These are phyloP conservation scores for Drosophila putrida DNA, from an alignment of 2,888 invertebrate species.

Conservation along the genomic window DNA sequence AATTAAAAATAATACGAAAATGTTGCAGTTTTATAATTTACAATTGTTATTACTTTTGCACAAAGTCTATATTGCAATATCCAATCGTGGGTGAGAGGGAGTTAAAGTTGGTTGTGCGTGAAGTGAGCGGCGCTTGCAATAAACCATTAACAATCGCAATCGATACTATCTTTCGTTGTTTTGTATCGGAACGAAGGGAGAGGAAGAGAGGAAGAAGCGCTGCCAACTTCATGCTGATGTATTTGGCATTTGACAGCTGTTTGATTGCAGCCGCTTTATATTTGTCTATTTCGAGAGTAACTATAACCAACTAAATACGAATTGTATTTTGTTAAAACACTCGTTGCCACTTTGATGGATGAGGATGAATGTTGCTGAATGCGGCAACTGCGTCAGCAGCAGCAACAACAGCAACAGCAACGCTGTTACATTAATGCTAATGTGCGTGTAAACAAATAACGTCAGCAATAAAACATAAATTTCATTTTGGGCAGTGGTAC, in stretches of 20 bases:
- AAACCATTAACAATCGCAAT: conserved; percentile 46
- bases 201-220: conserved; percentile 9
- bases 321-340: conserved; percentile 46
- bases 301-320: conserved; percentile 31
- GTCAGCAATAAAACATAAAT: conserved; percentile 79
- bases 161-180: conserved; percentile 27
- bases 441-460: conserved; percentile 79
- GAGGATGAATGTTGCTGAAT: conserved; percentile 34
- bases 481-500: conserved; percentile 59
- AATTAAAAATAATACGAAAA: conserved; percentile 68
- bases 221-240: conserved; percentile 37
- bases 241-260: conserved; percentile 51
- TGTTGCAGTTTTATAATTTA: conserved; percentile 55
- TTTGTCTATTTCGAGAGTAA: conserved; percentile 34
- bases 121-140: conserved; percentile 55
- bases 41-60: conserved; percentile 37
- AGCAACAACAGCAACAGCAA: conserved; percentile 37
- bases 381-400: conserved; percentile 64
- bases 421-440: conserved; percentile 72
- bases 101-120: conserved; percentile 33
- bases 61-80: conserved; percentile 40
- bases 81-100: conserved; percentile 25
- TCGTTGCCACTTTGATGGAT: conserved; percentile 61
- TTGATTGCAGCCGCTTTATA: conserved; percentile 52
- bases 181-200: conserved; percentile 32